Evolutionary conservation across 2,888 invertebrate genomes (phyloP), one percentile per base, ranked within the genome.

Genomic region (Brenthis daphne): DNA sequence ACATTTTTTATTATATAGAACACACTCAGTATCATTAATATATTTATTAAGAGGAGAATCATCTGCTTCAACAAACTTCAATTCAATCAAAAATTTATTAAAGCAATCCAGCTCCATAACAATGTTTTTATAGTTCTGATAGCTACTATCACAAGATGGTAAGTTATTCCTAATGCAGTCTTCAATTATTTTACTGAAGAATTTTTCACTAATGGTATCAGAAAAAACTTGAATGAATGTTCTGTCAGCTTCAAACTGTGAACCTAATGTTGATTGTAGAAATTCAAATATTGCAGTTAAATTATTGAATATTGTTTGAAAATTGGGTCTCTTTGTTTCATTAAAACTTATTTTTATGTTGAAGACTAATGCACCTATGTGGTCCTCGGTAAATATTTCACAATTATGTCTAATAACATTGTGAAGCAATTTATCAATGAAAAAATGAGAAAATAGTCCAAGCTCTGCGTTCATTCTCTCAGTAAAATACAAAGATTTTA

Each of bases 251-350:
- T 90, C 87, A 78, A 93, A 87, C 55, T 87, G 86, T 0, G 85
- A 84, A 0, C 91, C 92, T 2, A 93, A 77, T 0, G 90, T 90
- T 13, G 89, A 87, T 57, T 92, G 87, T 0, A 93, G 77, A 69
- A 92, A 93, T 73, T 92, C 93, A 82, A 93, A 93, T 58, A 92
- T 84, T 3, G 89, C 89, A 3, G 86, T 90, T 57, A 93, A 77
- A 78, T 93, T 92, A 69, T 86, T 90, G 50, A 93, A 89, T 54
- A 92, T 85, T 1, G 88, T 88, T 77, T 88, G 89, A 61, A 88
- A 88, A 68, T 83, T 88, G 1, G 93, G 92, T 60, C 83, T 85
- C 1, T 82, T 84, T 1, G 72, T 64, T 53, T 92, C 86, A 63
- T 84, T 84, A 6, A 88, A 73, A 74, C 86, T 81, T 55, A 92